These are phyloP conservation scores for Sphenodon punctatus DNA, from an alignment of 2,797 vertebrate genomes.

Conservation along the genomic window DNA sequence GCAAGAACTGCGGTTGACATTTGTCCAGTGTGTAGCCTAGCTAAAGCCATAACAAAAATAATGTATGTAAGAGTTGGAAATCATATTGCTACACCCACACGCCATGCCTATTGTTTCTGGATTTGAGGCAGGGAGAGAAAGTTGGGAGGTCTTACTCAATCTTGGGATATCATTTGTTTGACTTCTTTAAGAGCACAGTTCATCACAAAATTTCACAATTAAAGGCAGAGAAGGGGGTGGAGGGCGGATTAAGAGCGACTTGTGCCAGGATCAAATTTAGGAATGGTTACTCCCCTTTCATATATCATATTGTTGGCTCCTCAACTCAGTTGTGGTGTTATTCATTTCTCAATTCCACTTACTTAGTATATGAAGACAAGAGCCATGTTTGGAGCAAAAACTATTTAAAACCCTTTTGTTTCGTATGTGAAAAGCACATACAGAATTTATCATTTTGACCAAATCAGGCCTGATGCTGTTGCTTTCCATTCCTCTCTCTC, in stretches of 20 bases:
- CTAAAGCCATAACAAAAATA: no score
- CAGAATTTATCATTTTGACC: no score
- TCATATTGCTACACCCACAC: no score
- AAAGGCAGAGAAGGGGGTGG: accelerated
- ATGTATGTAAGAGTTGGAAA: no score
- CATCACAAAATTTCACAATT: accelerated
- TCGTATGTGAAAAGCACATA: no score
- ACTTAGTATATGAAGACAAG: accelerated
- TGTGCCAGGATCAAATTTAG: accelerated
- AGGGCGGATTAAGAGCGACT: accelerated
- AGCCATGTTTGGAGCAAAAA: background rate
- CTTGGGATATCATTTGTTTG: accelerated
- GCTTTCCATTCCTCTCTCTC: no score
- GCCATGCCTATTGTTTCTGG: accelerated
- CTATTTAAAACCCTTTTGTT: no score
- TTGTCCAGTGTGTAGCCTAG: no score
- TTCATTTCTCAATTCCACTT: background rate
- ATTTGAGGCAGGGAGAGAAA: background rate
- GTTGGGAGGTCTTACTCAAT: background rate
- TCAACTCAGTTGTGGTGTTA: background rate
- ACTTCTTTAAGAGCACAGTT: accelerated
- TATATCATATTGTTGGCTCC: accelerated
- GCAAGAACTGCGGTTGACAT: no score
- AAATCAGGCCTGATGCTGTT: no score
- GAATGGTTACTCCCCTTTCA: background rate